Evolutionary conservation across 2,888 invertebrate species (phyloP).

Genomic region (Eupithecia tripunctaria): DNA sequence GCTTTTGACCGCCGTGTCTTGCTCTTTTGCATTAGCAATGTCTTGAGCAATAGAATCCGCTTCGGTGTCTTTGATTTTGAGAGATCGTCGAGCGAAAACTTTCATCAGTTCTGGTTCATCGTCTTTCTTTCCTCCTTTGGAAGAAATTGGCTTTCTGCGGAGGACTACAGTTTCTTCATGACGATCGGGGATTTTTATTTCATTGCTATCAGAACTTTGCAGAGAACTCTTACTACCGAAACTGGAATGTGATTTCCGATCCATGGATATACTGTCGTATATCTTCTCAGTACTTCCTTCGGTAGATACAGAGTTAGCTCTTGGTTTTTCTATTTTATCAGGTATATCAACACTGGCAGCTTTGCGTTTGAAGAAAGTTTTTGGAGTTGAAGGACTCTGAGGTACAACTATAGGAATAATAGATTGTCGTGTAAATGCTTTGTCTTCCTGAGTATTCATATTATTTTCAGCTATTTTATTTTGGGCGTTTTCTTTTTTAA

Average conservation of each 20-base stretch:
- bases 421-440: slow-evolving; percentile 55
- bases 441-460: slow-evolving; percentile 57
- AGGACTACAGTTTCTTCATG: slow-evolving; percentile 81
- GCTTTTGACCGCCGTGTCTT: slow-evolving; percentile 62
- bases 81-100: slow-evolving; percentile 91
- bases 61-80: slow-evolving; percentile 90
- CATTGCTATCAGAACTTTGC: slow-evolving; percentile 77
- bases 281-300: slow-evolving; percentile 78
- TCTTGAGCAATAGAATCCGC: slow-evolving; percentile 85
- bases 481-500: slow-evolving; percentile 57
- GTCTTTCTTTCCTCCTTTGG: slow-evolving; percentile 77
- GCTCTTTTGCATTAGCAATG: slow-evolving; percentile 77
- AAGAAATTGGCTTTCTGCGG: slow-evolving; percentile 81
- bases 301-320: slow-evolving; percentile 73
- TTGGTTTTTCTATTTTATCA: slow-evolving; percentile 72
- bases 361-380: slow-evolving; percentile 82
- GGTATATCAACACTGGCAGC: slow-evolving; percentile 83
- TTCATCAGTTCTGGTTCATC: slow-evolving; percentile 92
- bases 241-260: slow-evolving; percentile 78
- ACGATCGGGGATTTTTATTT: slow-evolving; percentile 70
- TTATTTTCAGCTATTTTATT: slow-evolving; percentile 60
- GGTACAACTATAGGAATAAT: slow-evolving; percentile 54
- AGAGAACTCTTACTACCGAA: slow-evolving; percentile 81
- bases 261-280: slow-evolving; percentile 77
- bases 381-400: slow-evolving; percentile 74